Conservation (phyloP, 2,797 vertebrate species). For the Syngnathus acus region DNA sequence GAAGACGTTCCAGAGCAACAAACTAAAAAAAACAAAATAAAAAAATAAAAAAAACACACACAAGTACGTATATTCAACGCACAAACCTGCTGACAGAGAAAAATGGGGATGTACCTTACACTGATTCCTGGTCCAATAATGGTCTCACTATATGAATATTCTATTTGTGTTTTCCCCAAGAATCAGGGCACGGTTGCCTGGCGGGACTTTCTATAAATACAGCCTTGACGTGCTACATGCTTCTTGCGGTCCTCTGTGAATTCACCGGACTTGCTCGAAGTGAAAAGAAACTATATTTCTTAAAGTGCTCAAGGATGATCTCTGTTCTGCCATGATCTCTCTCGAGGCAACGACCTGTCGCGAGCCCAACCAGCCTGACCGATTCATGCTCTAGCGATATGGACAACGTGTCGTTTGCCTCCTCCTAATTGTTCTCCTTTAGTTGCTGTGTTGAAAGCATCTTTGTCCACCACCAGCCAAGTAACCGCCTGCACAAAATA, state of each 20-base stretch:
- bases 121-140: too few species aligned
- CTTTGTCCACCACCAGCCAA: not conserved
- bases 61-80: too few species aligned
- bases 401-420: not conserved
- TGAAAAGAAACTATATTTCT: slow-evolving; percentile 43
- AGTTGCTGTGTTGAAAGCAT: not conserved
- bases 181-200: slow-evolving; percentile 63
- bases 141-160: slow-evolving; percentile 53
- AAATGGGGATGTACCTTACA: too few species aligned
- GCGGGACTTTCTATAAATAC: slow-evolving; percentile 69
- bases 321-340: too few species aligned
- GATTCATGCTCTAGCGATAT: not conserved
- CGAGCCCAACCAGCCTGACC: not conserved
- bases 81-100: too few species aligned
- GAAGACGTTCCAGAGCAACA: not conserved
- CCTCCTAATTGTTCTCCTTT: not conserved
- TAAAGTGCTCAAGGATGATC: slow-evolving; percentile 50
- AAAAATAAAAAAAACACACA: too few species aligned
- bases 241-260: slow-evolving; percentile 56
- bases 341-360: not conserved
- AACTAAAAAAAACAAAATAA: too few species aligned
- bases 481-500: not conserved
- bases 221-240: slow-evolving; percentile 61
- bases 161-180: slow-evolving; percentile 61
- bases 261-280: slow-evolving; percentile 46